Evolutionary conservation across 2,797 vertebrate species (phyloP).

Genomic region (Pempheris klunzingeri): DNA sequence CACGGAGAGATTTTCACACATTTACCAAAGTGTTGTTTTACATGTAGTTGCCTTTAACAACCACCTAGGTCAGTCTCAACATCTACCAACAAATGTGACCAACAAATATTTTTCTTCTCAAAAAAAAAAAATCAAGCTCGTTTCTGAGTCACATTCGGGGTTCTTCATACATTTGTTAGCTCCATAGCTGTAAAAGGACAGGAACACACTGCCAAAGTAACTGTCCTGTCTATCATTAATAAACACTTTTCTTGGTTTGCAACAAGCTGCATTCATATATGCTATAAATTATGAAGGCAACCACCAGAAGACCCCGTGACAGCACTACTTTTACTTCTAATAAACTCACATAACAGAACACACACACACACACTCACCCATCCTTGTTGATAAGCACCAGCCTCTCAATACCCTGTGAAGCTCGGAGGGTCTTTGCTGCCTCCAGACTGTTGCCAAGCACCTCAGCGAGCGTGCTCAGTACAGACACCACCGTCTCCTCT

Average conservation of each 20-base stretch:
- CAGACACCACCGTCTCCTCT: conserved; percentile 94
- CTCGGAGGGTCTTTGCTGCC: conserved; percentile 93
- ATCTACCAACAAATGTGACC: neutral
- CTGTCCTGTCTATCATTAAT: too few species aligned
- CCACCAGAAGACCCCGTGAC: neutral
- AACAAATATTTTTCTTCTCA: neutral
- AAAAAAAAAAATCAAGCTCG: neutral
- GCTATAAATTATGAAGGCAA: neutral
- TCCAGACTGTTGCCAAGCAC: conserved; percentile 94
- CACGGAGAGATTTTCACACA: neutral
- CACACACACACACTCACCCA: conserved; percentile 87
- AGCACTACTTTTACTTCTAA: neutral
- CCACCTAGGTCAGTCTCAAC: neutral
- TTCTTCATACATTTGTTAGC: neutral
- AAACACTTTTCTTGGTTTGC: neutral
- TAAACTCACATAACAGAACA: neutral
- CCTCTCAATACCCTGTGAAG: conserved; percentile 95
- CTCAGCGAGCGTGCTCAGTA: conserved; percentile 94
- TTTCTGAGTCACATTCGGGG: neutral
- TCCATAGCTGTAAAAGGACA: too few species aligned
- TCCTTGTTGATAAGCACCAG: conserved; percentile 97
- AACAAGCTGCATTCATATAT: conserved; percentile 1
- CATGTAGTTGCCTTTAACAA: neutral
- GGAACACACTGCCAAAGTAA: too few species aligned
- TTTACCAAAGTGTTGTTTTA: neutral